These are phyloP conservation scores for Aphodius granarius DNA, from an alignment of 2,888 invertebrate species.

Conservation along the genomic window DNA sequence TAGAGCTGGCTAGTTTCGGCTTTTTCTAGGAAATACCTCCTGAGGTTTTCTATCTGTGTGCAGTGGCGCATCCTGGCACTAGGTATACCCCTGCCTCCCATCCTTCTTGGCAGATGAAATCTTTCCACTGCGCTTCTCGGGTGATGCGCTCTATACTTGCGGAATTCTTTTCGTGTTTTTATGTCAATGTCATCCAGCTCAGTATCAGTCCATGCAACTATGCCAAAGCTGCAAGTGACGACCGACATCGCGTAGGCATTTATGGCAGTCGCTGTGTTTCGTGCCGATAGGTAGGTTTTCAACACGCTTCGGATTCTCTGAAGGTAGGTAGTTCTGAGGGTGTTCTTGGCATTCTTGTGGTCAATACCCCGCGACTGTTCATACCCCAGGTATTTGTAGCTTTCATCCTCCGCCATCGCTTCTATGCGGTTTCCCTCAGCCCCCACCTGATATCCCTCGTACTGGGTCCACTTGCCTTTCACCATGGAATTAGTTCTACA, in stretches of 20 bases:
- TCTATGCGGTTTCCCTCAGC: too few species aligned
- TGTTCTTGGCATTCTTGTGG: too few species aligned
- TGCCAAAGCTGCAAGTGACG: constrained; percentile 5
- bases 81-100: constrained; percentile 15
- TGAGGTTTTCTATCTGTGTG: constrained; percentile 5
- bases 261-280: too few species aligned
- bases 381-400: too few species aligned
- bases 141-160: constrained; percentile 16
- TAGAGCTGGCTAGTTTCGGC: background rate
- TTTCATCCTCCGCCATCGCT: too few species aligned
- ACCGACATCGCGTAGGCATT: background rate
- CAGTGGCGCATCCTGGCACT: background rate
- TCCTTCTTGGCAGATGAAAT: constrained; percentile 9
- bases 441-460: background rate
- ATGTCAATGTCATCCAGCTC: background rate
- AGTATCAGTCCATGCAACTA: background rate
- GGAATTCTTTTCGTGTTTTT: constrained; percentile 15
- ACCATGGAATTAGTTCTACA: constrained; percentile 23
- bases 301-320: too few species aligned
- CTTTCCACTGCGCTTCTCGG: constrained; percentile 12
- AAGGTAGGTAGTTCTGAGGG: too few species aligned
- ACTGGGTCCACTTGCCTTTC: constrained; percentile 18
- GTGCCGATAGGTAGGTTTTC: too few species aligned
- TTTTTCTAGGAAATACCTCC: constrained; percentile 2
- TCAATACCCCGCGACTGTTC: too few species aligned